Evolutionary conservation across 37 sponge, comb jelly and placozoan species (phyloP).

Genomic region (Axinella damicornis): DNA sequence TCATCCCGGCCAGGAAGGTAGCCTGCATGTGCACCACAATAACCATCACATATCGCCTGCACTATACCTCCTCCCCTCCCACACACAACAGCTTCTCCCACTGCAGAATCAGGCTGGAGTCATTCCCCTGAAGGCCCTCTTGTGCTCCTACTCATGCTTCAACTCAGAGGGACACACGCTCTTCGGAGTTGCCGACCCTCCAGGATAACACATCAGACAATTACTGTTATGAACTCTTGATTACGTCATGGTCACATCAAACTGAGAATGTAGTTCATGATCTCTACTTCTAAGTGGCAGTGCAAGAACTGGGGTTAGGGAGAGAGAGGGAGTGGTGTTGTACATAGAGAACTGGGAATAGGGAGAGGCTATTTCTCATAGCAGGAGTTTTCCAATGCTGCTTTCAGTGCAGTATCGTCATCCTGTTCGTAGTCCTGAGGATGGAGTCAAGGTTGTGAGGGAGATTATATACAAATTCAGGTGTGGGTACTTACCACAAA

Average conservation of each 20-base stretch:
- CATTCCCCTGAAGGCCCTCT: conserved; percentile 17
- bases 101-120: neutral
- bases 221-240: no score
- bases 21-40: neutral
- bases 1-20: conserved; percentile 46
- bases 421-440: conserved; percentile 74
- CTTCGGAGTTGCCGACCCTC: conserved; percentile 11
- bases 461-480: neutral
- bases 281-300: no score
- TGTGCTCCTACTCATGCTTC: conserved; percentile 57
- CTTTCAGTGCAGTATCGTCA: conserved; percentile 66
- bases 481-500: conserved; percentile 70
- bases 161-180: conserved; percentile 41
- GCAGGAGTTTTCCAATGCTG: conserved; percentile 57
- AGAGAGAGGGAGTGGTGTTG: no score
- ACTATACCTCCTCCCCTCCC: no score
- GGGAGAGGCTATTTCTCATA: no score
- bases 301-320: no score
- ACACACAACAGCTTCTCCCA: neutral
- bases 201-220: no score
- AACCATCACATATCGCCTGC: no score
- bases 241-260: no score
- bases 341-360: no score
- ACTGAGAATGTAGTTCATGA: no score
- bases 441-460: neutral